These are phyloP conservation scores for Pica pica DNA, from an alignment of 2,113 vertebrate species.

Conservation along the genomic window DNA sequence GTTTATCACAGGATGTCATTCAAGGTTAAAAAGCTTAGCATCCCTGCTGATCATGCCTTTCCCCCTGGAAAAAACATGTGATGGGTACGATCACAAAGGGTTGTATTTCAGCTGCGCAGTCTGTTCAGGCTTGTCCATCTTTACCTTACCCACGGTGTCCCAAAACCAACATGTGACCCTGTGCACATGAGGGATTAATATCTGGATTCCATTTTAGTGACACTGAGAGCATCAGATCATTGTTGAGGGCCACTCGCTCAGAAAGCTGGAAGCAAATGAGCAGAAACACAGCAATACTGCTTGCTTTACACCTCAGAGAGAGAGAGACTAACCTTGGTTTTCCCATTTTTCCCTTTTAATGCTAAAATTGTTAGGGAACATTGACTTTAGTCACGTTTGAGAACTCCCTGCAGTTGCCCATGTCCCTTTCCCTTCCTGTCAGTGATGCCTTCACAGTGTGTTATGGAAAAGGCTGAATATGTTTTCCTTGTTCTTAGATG, in stretches of 20 bases:
- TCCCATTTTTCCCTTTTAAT: neutral
- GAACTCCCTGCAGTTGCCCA: neutral
- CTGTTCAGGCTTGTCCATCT: constrained; percentile 56
- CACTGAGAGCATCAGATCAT: constrained; percentile 10
- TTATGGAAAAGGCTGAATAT: neutral
- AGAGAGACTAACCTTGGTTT: neutral
- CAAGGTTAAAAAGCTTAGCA: constrained; percentile 66
- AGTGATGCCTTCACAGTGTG: neutral
- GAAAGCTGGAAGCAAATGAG: neutral
- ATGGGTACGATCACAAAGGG: constrained; percentile 52
- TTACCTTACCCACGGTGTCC: constrained; percentile 32
- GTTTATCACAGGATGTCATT: constrained; percentile 60
- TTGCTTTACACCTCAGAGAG: neutral
- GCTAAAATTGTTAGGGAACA: neutral
- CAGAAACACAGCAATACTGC: neutral
- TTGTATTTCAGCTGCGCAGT: constrained; percentile 37
- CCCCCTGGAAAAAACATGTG: constrained; percentile 55
- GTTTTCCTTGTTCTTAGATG: neutral
- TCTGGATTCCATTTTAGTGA: constrained; percentile 32
- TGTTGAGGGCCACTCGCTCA: neutral
- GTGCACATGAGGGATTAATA: constrained; percentile 33
- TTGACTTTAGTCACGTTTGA: neutral
- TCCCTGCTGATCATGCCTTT: constrained; percentile 61
- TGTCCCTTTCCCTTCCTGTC: neutral
- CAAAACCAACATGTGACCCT: constrained; percentile 33